These are phyloP conservation scores for Orthonychiurus folsomi DNA, from an alignment of 2,888 invertebrate genomes.

Conservation along the genomic window DNA sequence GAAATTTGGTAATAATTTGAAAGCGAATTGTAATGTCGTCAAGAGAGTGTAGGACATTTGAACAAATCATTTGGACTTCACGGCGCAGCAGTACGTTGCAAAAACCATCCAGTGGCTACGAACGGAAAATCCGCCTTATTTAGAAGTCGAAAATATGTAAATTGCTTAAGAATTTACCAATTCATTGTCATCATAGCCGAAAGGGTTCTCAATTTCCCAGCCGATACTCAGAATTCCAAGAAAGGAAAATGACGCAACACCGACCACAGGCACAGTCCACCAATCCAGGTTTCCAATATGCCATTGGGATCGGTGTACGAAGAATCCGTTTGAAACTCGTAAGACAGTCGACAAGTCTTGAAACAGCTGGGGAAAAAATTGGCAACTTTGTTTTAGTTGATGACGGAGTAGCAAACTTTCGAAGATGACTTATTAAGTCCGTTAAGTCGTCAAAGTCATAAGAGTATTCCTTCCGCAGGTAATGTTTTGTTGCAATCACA, in stretches of 20 bases:
- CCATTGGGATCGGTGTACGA: slow-evolving; percentile 36
- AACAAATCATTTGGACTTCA: slow-evolving; percentile 11
- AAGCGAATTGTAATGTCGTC: too few species aligned
- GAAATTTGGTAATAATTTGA: too few species aligned
- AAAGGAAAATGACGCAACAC: slow-evolving; percentile 31
- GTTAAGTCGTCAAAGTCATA: slow-evolving; percentile 34
- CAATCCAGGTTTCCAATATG: slow-evolving; percentile 31
- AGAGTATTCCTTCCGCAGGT: slow-evolving; percentile 35
- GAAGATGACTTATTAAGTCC: slow-evolving; percentile 31
- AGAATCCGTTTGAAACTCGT: slow-evolving; percentile 32
- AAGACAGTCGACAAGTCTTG: slow-evolving; percentile 28
- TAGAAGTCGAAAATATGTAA: neutral
- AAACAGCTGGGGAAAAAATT: slow-evolving; percentile 24
- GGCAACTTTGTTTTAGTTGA: slow-evolving; percentile 21
- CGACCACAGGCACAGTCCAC: slow-evolving; percentile 29
- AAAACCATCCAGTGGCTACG: slow-evolving; percentile 13
- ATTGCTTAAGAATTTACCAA: slow-evolving; percentile 6
- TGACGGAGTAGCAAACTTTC: slow-evolving; percentile 32
- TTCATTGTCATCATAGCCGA: slow-evolving; percentile 11
- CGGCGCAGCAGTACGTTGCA: slow-evolving; percentile 2
- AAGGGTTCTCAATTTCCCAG: slow-evolving; percentile 14
- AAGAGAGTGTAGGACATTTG: neutral
- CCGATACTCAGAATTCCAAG: slow-evolving; percentile 24
- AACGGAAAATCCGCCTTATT: neutral
- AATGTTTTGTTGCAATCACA: slow-evolving; percentile 31